Evolutionary conservation across 2,797 vertebrate species (phyloP), one percentile per base, ranked within the genome.

Genomic region (Onychomys arenicola): DNA sequence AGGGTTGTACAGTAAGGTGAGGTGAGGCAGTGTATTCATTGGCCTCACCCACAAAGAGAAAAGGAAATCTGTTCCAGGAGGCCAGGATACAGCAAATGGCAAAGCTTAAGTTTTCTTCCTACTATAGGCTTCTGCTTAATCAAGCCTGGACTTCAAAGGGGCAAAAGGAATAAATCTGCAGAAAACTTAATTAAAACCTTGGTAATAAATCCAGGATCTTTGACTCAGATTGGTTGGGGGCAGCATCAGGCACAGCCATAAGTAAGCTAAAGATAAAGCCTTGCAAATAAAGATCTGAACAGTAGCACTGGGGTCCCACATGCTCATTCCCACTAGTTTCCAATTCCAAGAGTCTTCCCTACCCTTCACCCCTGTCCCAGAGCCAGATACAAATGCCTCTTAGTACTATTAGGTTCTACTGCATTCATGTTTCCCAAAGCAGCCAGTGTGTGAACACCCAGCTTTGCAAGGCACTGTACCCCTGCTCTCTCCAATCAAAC

Each of bases 171-270:
- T 71, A 92, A 75, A 95, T 43, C 43, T 93, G 73, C 40, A 93
- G 84, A 97, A 96, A n/a, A 96, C 49, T n/a, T 37, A 25, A 2
- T 90, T 43, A 82, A 81, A 94, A 82, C 2, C 52, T 43, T 96
- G 61, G 27, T 29, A 67, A 46, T 57, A 17, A 89, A 85, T 84
- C 80, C 49, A 71, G 37, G 93, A 67, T 73, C 55, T 88, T 90
- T 84, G 90, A 85, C 65, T 46, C 40, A 49, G 49, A 77, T 29
- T 67, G n/a, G 84, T 21, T 91, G 69, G 17, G 40, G 32, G 61
- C 46, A 81, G 57, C 61, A 88, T 49, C 57, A 57, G 82, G n/a
- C 57, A 80, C 17, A 77, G 52, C 69, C 49, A 52, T 65, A 73
- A 4, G 25, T 77, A 90, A 96, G 83, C 82, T 63, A 91, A 92